Evolutionary conservation across 2,113 vertebrate species (phyloP).

Genomic region (Rhynchomys soricoides): DNA sequence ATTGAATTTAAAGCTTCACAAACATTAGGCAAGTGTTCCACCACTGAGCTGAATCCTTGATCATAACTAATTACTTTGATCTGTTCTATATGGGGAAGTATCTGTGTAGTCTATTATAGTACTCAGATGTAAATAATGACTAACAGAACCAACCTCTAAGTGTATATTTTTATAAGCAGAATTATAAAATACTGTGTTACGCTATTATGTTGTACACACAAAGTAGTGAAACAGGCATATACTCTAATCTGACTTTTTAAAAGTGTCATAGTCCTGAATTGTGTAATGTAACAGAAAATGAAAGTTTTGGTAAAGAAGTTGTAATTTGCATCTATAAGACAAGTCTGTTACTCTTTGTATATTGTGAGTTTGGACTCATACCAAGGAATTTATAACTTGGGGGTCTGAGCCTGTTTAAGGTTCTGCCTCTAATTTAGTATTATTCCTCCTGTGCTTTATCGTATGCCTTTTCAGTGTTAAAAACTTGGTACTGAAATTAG

Average conservation of each 20-base stretch:
- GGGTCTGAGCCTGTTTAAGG: slow-evolving; percentile 51
- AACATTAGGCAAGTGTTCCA: not conserved
- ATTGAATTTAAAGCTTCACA: slow-evolving; percentile 21
- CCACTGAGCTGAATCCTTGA: not conserved
- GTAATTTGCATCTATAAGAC: slow-evolving; percentile 55
- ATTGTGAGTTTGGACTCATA: slow-evolving; percentile 33
- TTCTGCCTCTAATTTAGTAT: not conserved
- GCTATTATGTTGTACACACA: not conserved
- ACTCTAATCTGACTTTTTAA: slow-evolving; percentile 55
- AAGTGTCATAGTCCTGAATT: slow-evolving; percentile 35
- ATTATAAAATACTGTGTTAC: slow-evolving; percentile 17
- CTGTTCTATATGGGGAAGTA: slow-evolving; percentile 39
- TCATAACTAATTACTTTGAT: slow-evolving; percentile 49
- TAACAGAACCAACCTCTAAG: slow-evolving; percentile 32
- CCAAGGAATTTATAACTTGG: not conserved
- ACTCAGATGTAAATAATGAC: slow-evolving; percentile 55
- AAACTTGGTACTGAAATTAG: slow-evolving; percentile 48
- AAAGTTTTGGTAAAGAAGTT: slow-evolving; percentile 59
- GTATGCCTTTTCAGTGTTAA: slow-evolving; percentile 19
- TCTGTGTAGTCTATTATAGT: not conserved
- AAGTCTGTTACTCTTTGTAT: not conserved
- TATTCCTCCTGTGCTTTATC: slow-evolving; percentile 6
- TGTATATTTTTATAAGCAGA: slow-evolving; percentile 46
- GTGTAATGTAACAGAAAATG: slow-evolving; percentile 67
- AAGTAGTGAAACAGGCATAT: slow-evolving; percentile 6